Evolutionary conservation across 2,888 invertebrate species (phyloP), one percentile per base, ranked within the genome.

Genomic region (Acronicta alni): DNA sequence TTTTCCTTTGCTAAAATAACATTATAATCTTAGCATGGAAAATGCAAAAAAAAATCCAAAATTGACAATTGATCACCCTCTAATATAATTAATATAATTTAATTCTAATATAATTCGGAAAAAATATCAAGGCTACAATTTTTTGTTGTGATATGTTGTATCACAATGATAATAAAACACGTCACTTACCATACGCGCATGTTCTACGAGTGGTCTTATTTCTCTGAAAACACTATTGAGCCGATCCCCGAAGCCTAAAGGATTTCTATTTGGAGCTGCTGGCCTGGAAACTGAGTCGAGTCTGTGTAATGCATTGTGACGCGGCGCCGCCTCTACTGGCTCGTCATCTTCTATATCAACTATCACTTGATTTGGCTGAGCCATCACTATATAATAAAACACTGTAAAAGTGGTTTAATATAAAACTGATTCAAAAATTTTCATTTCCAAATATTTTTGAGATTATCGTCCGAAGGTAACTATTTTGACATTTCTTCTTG

Each of bases 201-300:
- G 94, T 87, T 96, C 95, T 14, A 96, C 95, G 7, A 96, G 89
- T n/a, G 96, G 96, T 77, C 96, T 94, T 51, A 96, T 95, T 87
- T 96, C 96, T 77, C 96, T 94, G 65, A 96, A 91, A 16, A 93
- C 92, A 82, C 81, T 91, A 62, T 91, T 92, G 18, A 94, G 84
- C 16, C 93, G 89, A 65, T 94, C 94, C 14, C 93, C 92, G 39
- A 94, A 80, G 39, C 94, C 91, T 63, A 92, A 65, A 77, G 88
- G 91, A 77, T 73, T 89, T 69, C 92, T 89, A 66, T 83, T 87
- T 46, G 85, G 72, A 65, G 79, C 78, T 53, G 82, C 70, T 67
- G 85, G 83, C 70, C 94, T 89, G 54, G 89, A 55, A 75, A 86
- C 83, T 5, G 91, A 85, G 59, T 93, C 92, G 68, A 89, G 79